These are phyloP conservation scores for Orchestia grillus DNA, from an alignment of 1,140 invertebrate genomes.

Conservation along the genomic window DNA sequence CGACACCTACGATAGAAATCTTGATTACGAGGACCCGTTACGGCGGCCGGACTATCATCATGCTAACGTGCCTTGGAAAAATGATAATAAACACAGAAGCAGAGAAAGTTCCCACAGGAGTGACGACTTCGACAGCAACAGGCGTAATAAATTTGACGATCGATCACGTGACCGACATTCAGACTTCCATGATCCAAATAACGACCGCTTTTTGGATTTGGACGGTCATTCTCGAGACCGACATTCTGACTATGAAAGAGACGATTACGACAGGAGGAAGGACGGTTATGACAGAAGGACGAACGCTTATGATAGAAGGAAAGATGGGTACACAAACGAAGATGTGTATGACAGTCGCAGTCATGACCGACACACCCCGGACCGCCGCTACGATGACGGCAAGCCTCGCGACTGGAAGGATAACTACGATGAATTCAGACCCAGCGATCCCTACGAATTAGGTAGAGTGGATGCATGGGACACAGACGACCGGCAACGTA, in stretches of 20 bases:
- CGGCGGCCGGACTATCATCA: constrained; percentile 3
- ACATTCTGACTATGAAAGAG: not conserved
- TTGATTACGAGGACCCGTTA: not conserved
- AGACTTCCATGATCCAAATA: not conserved
- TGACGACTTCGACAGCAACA: not conserved
- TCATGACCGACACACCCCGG: not conserved
- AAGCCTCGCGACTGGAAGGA: not conserved
- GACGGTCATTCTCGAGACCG: not conserved
- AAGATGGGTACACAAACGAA: not conserved
- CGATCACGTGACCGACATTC: not conserved
- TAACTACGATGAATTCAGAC: not conserved
- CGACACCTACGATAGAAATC: not conserved
- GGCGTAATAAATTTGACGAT: not conserved
- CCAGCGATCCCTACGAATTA: not conserved
- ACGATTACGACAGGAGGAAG: not conserved
- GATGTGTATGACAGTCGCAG: not conserved
- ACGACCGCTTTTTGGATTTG: not conserved
- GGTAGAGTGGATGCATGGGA: not conserved
- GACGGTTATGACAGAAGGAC: too few relatives aligned
- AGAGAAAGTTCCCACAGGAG: too few relatives aligned
- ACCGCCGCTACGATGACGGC: not conserved
- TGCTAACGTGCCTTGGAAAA: constrained; percentile 27
- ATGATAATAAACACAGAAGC: not conserved
- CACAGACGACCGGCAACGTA: not conserved
- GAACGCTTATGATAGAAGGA: not conserved